Percentiles rank a stretch among this genome's conserved stretches.
These are phyloP conservation scores for Ptiloglossa arizonensis DNA, from an alignment of 1,140 invertebrate genomes.

Conservation along the genomic window DNA sequence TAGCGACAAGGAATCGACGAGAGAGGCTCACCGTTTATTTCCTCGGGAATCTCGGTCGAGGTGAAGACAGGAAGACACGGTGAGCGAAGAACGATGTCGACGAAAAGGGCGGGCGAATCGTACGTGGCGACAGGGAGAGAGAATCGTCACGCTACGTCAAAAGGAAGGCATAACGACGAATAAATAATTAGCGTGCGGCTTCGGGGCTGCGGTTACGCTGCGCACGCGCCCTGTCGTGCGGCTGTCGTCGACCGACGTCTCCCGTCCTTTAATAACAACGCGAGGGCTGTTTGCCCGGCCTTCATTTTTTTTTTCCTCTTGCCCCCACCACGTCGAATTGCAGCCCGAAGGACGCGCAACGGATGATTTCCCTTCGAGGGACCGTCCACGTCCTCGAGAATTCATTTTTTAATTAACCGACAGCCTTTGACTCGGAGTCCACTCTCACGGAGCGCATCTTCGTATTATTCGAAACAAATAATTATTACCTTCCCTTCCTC, in stretches of 20 bases:
- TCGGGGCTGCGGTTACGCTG: slow-evolving; percentile 70
- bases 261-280: slow-evolving; percentile 64
- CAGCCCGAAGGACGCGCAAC: neutral
- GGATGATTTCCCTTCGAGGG: neutral
- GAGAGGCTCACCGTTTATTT: no score
- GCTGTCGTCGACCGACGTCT: slow-evolving; percentile 50
- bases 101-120: neutral
- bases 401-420: slow-evolving; percentile 36
- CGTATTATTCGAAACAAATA: no score
- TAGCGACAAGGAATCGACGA: no score
- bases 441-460: no score
- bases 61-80: neutral
- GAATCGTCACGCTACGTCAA: slow-evolving; percentile 63
- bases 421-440: no score
- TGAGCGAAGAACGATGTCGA: neutral
- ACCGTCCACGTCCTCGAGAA: slow-evolving; percentile 6
- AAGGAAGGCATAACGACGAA: slow-evolving; percentile 69
- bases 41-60: neutral
- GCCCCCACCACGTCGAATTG: slow-evolving; percentile 5
- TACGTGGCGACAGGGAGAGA: slow-evolving; percentile 25
- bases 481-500: no score
- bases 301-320: slow-evolving; percentile 30
- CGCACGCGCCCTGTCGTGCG: slow-evolving; percentile 69
- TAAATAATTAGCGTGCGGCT: slow-evolving; percentile 77
- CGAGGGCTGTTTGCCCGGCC: slow-evolving; percentile 10